Conservation (phyloP, 2,113 vertebrate genomes). For the Nannospalax galili region DNA sequence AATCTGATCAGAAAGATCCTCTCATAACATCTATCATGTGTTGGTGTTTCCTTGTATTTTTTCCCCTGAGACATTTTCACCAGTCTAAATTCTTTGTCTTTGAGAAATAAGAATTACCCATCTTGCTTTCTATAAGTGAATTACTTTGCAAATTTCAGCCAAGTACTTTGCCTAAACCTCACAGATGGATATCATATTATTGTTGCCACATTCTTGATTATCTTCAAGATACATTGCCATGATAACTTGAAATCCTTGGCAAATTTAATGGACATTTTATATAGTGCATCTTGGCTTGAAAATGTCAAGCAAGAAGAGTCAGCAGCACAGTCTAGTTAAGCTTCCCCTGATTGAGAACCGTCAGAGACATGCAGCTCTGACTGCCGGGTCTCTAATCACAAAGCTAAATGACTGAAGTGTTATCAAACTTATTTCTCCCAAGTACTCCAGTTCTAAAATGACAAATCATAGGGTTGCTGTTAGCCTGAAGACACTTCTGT, state of each 20-base stretch:
- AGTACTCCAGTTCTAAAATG: slow-evolving; percentile 79
- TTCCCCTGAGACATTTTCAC: neutral
- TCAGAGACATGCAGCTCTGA: neutral
- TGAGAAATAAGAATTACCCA: neutral
- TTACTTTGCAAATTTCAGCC: slow-evolving; percentile 65
- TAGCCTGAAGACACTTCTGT: slow-evolving; percentile 79
- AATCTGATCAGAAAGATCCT: slow-evolving; percentile 24
- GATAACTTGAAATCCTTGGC: slow-evolving; percentile 65
- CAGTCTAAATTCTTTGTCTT: neutral
- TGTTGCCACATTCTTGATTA: slow-evolving; percentile 66
- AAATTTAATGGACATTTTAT: slow-evolving; percentile 76
- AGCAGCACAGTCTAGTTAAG: slow-evolving; percentile 25
- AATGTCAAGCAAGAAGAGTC: slow-evolving; percentile 77
- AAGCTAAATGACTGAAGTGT: slow-evolving; percentile 76
- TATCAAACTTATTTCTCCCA: slow-evolving; percentile 78
- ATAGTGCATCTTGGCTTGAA: slow-evolving; percentile 62
- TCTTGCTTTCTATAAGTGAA: slow-evolving; percentile 51
- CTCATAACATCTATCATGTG: neutral
- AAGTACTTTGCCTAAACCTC: slow-evolving; percentile 59
- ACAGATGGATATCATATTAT: slow-evolving; percentile 58
- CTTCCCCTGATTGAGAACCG: neutral
- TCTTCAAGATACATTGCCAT: slow-evolving; percentile 4
- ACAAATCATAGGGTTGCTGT: slow-evolving; percentile 78
- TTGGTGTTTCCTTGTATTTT: neutral
- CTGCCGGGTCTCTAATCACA: slow-evolving; percentile 64